phyloP scores from a whole-genome alignment of 30 jellyfish, hydroid and myxozoan species.

The Phacellophora camtschatica region DNA sequence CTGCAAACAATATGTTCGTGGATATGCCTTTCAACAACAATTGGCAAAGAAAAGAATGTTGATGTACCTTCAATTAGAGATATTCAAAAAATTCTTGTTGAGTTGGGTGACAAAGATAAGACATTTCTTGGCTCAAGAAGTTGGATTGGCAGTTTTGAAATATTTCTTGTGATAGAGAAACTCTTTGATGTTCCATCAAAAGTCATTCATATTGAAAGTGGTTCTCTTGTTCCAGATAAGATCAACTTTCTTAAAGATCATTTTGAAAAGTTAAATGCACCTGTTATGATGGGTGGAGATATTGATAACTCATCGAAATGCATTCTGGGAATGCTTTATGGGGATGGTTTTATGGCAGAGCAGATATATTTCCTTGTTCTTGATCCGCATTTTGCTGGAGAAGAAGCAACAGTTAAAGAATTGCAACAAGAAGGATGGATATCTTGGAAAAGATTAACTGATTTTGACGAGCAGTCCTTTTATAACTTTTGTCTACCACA shows the following conservation, averaged over 20 bases:
- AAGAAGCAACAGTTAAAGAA: neutral
- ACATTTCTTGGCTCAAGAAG: conserved; percentile 61
- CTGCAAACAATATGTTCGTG: conserved; percentile 81
- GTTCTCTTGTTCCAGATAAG: neutral
- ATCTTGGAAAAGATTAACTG: conserved; percentile 54
- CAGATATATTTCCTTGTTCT: conserved; percentile 10
- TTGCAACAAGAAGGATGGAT: conserved; percentile 62
- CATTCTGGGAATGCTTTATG: conserved; percentile 37
- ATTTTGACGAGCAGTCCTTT: conserved; percentile 51
- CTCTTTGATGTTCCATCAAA: conserved; percentile 57
- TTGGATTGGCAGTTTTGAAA: conserved; percentile 84
- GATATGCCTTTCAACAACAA: conserved; percentile 22
- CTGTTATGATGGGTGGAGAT: conserved; percentile 90
- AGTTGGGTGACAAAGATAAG: conserved; percentile 53
- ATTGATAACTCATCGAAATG: conserved; percentile 70
- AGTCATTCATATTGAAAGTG: conserved; percentile 44
- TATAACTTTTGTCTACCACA: conserved; percentile 77
- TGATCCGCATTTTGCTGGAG: conserved; percentile 65
- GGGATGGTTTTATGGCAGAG: neutral
- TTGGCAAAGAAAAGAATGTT: neutral
- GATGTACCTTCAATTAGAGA: conserved; percentile 50
- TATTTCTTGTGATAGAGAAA: conserved; percentile 47
- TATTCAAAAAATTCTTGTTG: conserved; percentile 44
- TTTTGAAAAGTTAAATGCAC: conserved; percentile 35
- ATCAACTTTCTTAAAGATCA: conserved; percentile 20